Evolutionary conservation across 2,888 invertebrate genomes (phyloP), one percentile per base, ranked within the genome.

Genomic region (Lampropteryx suffumata): DNA sequence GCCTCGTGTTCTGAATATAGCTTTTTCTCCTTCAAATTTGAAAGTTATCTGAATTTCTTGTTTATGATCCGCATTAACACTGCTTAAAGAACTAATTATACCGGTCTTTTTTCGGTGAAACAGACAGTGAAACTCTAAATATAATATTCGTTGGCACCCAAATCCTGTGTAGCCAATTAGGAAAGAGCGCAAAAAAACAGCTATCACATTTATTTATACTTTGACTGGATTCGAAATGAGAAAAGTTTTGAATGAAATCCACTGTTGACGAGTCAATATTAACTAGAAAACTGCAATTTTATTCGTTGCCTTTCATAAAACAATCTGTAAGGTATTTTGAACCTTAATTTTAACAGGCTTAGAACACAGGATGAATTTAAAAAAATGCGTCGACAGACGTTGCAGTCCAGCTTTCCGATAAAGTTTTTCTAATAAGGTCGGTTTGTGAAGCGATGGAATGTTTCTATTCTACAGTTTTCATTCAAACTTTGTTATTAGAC

Each of bases 261-360:
- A 71, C 67, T 79, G 83, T 81, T 82, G 82, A 81, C 83, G 85
- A 86, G 88, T 87, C 88, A 87, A 88, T 87, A 86, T 85, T 83
- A 84, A 84, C 83, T 83, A 82, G 82, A 79, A 79, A 78, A 71
- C 64, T 59, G 59, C 80, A 61, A 71, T 62, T 46, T 73, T 78
- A 66, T 58, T 12, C 11, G 21, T 17, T 50, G 30, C 52, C 11
- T 29, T 27, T 40, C 44, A 17, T 53, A 29, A 35, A 37, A 37
- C n/a, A 11, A 2, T 10, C 7, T 43, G 11, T 37, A 50, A n/a
- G 10, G 35, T 14, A 46, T 17, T 50, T 9, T 33, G 11, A 35
- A 17, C 52, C 53, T 55, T 64, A 59, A 34, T 0, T 0, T 1
- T 3, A 0, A 0, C 1, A 0, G 0, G 0, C 7, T 37, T 61